Conservation (phyloP, 2,113 vertebrate genomes). For the Platanista minor region DNA sequence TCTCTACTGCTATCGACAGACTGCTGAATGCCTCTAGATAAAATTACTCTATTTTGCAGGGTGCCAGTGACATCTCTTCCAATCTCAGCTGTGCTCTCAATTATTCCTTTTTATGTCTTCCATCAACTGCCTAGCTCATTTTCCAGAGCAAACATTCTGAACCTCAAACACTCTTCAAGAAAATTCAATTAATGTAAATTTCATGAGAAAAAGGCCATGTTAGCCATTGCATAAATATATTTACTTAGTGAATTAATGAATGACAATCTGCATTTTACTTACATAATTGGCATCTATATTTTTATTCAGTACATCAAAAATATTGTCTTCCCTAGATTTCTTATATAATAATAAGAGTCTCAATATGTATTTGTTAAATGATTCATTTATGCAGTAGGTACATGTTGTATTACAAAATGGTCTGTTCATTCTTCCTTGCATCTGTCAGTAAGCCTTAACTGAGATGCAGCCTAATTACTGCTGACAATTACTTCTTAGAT, state of each 20-base stretch:
- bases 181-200: background rate
- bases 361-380: background rate
- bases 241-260: background rate
- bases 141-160: background rate
- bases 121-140: background rate
- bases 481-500: conserved; percentile 3
- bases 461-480: background rate
- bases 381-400: background rate
- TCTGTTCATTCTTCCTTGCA: background rate
- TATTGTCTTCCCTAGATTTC: background rate
- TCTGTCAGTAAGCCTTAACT: background rate
- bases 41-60: background rate
- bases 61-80: background rate
- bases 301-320: background rate
- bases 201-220: background rate
- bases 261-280: background rate
- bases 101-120: background rate
- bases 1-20: background rate
- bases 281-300: background rate
- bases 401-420: background rate
- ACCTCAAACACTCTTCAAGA: background rate
- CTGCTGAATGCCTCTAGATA: background rate
- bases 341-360: background rate
- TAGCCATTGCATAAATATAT: background rate
- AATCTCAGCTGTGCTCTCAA: background rate